phyloP scores from a whole-genome alignment of 2,113 vertebrate species.

The Gavialis gangeticus region DNA sequence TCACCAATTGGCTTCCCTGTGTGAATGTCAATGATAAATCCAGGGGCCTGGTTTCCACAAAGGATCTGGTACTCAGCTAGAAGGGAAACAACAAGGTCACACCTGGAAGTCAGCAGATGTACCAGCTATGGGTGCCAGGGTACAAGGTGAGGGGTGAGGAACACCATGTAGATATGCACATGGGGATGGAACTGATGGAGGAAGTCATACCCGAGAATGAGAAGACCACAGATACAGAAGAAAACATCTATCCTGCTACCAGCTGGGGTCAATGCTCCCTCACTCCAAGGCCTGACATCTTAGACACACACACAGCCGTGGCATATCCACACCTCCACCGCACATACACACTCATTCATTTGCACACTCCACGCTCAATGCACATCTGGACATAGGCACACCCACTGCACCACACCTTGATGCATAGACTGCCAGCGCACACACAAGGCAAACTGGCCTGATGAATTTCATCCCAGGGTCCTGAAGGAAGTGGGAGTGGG shows the following conservation, averaged over 20 bases:
- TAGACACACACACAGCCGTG: too few relatives aligned
- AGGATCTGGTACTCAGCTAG: conserved; percentile 90
- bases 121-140: neutral
- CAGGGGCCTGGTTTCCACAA: conserved; percentile 91
- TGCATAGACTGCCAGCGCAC: neutral
- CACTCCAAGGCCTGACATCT: too few relatives aligned
- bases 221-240: neutral
- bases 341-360: neutral
- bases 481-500: too few relatives aligned
- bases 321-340: accelerated
- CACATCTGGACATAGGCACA: neutral
- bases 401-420: neutral
- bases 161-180: neutral
- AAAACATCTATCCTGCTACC: neutral
- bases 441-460: too few relatives aligned
- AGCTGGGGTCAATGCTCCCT: neutral
- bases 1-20: conserved; percentile 92
- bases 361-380: accelerated
- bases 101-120: neutral
- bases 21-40: conserved; percentile 92
- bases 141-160: neutral
- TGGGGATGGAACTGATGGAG: neutral
- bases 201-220: too few relatives aligned
- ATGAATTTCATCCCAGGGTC: too few relatives aligned
- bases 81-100: neutral